phyloP scores from a whole-genome alignment of 2,113 vertebrate genomes.

The Amia ocellicauda region DNA sequence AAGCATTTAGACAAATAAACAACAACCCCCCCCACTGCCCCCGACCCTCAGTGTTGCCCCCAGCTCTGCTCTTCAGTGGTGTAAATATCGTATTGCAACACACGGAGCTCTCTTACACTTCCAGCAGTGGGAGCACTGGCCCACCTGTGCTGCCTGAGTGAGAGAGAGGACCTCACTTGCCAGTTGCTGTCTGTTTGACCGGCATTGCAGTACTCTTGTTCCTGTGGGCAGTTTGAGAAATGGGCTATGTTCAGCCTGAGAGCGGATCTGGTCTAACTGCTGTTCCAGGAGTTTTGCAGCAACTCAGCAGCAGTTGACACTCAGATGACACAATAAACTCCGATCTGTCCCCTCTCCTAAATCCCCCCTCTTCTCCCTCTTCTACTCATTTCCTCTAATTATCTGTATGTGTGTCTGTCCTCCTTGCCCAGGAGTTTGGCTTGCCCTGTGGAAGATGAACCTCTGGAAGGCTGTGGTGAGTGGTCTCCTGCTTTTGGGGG shows the following conservation, averaged over 20 bases:
- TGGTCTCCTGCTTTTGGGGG: constrained; percentile 52
- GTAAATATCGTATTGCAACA: too few relatives aligned
- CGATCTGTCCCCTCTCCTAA: constrained; percentile 46
- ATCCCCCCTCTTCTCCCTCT: constrained; percentile 23
- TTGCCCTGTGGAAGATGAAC: constrained; percentile 38
- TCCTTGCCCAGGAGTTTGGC: too few relatives aligned
- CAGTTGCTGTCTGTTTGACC: constrained; percentile 59
- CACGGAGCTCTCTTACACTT: too few relatives aligned
- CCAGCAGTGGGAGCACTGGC: too few relatives aligned
- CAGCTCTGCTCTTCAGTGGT: too few relatives aligned
- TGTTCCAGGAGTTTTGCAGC: too few relatives aligned
- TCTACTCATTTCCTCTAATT: not conserved
- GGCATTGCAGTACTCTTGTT: constrained; percentile 74
- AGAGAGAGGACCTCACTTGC: constrained; percentile 49
- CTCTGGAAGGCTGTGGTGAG: constrained; percentile 52
- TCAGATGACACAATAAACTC: constrained; percentile 67
- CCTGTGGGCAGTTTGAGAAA: constrained; percentile 71
- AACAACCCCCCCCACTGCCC: too few relatives aligned
- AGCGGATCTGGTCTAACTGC: too few relatives aligned
- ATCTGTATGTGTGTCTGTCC: too few relatives aligned
- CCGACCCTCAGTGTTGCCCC: too few relatives aligned
- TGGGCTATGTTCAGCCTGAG: constrained; percentile 61
- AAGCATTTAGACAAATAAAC: too few relatives aligned
- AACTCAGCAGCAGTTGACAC: too few relatives aligned
- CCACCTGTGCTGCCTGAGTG: constrained; percentile 56